These are phyloP conservation scores for Anser cygnoides DNA, from an alignment of 2,113 vertebrate species.

Conservation along the genomic window DNA sequence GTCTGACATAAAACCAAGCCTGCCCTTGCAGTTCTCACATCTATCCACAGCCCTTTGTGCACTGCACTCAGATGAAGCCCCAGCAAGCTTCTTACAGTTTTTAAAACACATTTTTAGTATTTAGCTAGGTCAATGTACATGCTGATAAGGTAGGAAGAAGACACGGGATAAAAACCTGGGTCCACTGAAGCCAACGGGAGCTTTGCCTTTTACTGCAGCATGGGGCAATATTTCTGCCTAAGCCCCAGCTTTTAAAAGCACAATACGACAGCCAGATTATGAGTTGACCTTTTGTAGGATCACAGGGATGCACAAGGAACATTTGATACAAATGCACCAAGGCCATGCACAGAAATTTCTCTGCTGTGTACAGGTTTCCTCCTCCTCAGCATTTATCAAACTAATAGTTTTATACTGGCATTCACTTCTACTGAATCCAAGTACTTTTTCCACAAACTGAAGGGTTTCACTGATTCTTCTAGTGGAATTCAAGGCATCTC, in stretches of 20 bases:
- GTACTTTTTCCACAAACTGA: background rate
- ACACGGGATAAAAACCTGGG: background rate
- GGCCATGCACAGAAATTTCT: background rate
- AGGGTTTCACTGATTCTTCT: background rate
- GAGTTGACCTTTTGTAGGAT: background rate
- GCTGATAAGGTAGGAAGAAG: background rate
- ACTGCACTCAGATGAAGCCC: background rate
- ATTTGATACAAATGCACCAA: background rate
- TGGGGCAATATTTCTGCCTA: background rate
- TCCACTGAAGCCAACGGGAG: background rate
- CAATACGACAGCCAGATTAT: background rate
- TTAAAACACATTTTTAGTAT: background rate
- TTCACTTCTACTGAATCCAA: no score
- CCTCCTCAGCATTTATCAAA: background rate
- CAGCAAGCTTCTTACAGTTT: background rate
- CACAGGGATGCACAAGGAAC: slow-evolving; percentile 10
- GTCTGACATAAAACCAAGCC: background rate
- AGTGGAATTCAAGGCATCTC: background rate
- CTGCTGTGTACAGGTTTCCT: background rate
- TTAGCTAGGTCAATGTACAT: background rate
- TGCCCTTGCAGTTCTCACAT: slow-evolving; percentile 13
- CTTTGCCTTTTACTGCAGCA: background rate
- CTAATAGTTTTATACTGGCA: background rate
- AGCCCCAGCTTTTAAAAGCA: background rate
- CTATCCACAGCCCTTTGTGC: background rate